Evolutionary conservation across 2,113 vertebrate species (phyloP).

Genomic region (Diphyllodes magnificus): DNA sequence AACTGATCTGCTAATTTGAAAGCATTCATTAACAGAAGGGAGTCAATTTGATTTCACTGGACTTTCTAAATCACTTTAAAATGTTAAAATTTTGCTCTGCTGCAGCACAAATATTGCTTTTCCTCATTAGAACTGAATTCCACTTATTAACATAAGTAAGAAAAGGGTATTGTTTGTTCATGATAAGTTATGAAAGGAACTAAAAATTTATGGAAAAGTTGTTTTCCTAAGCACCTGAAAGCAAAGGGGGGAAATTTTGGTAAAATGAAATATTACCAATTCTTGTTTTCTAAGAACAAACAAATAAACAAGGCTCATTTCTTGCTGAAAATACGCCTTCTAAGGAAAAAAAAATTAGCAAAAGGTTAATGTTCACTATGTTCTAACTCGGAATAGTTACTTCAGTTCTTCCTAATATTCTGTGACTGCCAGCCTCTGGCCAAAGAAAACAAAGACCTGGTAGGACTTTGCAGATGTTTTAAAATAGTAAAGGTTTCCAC

Average conservation of each 20-base stretch:
- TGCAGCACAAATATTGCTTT: background rate
- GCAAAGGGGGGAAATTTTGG: accelerated
- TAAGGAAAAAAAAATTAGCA: background rate
- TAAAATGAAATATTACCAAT: background rate
- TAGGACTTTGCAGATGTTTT: background rate
- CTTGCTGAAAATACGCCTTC: background rate
- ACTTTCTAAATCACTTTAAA: background rate
- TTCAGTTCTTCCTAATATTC: background rate
- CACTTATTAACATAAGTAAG: background rate
- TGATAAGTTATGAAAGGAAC: background rate
- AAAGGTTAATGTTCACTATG: background rate
- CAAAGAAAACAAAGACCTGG: background rate
- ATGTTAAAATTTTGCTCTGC: background rate
- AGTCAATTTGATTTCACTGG: background rate
- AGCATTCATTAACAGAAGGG: background rate
- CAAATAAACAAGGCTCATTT: background rate
- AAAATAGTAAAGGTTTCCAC: background rate
- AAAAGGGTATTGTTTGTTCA: background rate
- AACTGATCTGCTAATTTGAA: background rate
- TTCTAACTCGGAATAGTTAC: background rate
- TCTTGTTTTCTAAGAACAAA: background rate
- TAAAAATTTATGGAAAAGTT: background rate
- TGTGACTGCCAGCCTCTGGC: background rate
- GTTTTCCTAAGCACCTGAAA: background rate
- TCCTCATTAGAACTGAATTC: background rate